Base-by-base conservation (phyloP, 2,888 invertebrate species). In the Drosophila cognata region DNA sequence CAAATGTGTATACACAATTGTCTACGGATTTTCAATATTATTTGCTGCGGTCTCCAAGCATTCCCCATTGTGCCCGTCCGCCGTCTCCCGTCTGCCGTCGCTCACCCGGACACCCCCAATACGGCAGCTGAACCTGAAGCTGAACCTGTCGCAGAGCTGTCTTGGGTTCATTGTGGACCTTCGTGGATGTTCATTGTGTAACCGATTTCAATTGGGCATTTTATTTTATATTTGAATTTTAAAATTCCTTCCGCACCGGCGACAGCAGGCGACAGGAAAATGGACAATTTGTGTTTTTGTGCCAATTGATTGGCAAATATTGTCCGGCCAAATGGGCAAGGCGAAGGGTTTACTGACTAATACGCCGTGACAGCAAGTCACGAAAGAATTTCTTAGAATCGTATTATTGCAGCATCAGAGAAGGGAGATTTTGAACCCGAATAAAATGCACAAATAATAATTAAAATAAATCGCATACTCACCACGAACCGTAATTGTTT, bases 221-320 rank as follows among this genome's bases (percentile, higher is more conserved):
- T 90, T 91, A 89, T 90, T 88, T 91, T 92, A 91, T 92, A 92
- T 91, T 91, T 88, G 90, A 84, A 89, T 89, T 91, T 92, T 89
- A 85, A 92, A 91, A 91, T 91, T 89, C 90, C 84, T 90, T 92
- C 91, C 92, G 85, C 78, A 81, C 68, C 87, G 86, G 79, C 88
- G 79, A 86, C 84, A 79, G 81, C 79, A 71, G 89, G 84, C 82
- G 77, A 85, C 91, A 92, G 92, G 92, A 92, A 92, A 92, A 92
- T 92, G 92, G 92, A 92, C 91, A 92, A 92, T 92, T 92, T 92
- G 91, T 91, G 92, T 92, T 92, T 90, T 92, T 91, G 90, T 90
- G 92, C 89, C 91, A 92, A 92, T 92, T 92, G 91, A 92, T 92
- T 92, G 92, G 91, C 91, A 92, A 92, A 92, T 92, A 91, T 87